Evolutionary conservation across 2,888 invertebrate species (phyloP), one percentile per base, ranked within the genome.

Genomic region (Liopterus haemorrhoidalis): DNA sequence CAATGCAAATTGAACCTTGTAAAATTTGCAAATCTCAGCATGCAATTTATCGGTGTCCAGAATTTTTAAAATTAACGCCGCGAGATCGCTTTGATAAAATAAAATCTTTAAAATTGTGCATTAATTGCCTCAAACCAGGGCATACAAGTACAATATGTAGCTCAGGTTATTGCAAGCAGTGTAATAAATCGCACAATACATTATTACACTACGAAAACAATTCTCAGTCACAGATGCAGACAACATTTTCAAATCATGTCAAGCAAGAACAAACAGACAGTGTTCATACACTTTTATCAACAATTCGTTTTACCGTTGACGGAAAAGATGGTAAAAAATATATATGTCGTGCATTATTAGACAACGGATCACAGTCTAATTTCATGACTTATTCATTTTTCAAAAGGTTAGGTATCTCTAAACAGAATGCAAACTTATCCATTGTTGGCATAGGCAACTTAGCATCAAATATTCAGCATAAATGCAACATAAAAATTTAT

Each of bases 281-380:
- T n/a, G n/a, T n/a, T n/a, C n/a, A n/a, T n/a, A n/a, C n/a, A n/a
- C n/a, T n/a, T n/a, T n/a, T n/a, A n/a, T n/a, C n/a, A n/a, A 54
- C 54, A 22, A 53, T 50, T 2, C 41, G 19, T 6, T 35, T 52
- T 3, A 12, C 48, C 2, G 19, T 54, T 8, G 8, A 30, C 11
- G 37, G 48, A 22, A 12, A 20, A 4, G n/a, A 46, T 9, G 51
- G 53, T n/a, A 37, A 41, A 16, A 19, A 25, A 16, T 21, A 15
- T 4, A 35, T 24, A 5, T 52, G 50, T 37, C 47, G 53, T 14
- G 49, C 45, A 3, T 22, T 54, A 1, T 38, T 54, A 14, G 54
- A 54, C 24, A 41, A 45, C 4, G 51, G 53, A n/a, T 49, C 48
- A 9, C 51, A 54, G 32, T 41, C 46, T 3, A 46, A n/a, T n/a